Percentiles rank a stretch among this genome's conserved stretches.
phyloP scores from a whole-genome alignment of 2,113 vertebrate genomes.

The Oreochromis tanganicae region DNA sequence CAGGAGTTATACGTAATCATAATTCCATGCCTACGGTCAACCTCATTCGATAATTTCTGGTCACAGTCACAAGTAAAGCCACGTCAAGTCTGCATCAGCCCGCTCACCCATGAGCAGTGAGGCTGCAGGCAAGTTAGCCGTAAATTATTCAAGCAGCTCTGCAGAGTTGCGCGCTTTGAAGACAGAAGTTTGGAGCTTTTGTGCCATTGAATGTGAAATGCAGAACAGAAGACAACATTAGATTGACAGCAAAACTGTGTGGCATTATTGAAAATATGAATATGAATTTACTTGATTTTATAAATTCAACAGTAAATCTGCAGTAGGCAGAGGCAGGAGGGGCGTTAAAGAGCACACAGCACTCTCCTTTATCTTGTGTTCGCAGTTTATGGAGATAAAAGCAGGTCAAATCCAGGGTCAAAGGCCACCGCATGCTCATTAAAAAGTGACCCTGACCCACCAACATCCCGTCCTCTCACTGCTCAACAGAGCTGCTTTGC shows the following conservation, averaged over 20 bases:
- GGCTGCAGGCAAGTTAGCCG: neutral
- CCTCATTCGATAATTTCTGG: neutral
- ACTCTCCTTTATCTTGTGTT: constrained; percentile 2
- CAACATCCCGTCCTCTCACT: neutral
- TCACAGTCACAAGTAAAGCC: neutral
- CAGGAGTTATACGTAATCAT: neutral
- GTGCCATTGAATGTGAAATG: neutral
- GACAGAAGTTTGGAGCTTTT: neutral
- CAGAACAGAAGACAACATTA: neutral
- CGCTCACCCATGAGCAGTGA: neutral
- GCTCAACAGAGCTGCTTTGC: neutral
- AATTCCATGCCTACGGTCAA: neutral
- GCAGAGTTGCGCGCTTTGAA: neutral
- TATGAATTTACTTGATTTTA: neutral
- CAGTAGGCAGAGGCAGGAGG: neutral
- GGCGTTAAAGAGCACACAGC: neutral
- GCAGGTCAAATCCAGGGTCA: constrained; percentile 48
- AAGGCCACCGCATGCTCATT: constrained; percentile 28
- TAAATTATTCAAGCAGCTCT: constrained; percentile 24
- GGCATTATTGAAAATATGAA: neutral
- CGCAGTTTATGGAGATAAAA: constrained; percentile 38
- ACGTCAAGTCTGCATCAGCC: neutral
- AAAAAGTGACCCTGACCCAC: neutral
- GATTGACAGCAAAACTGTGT: neutral
- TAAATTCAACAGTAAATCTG: neutral